Percentiles rank a stretch among this genome's conserved stretches.
phyloP scores from a whole-genome alignment of 2,797 vertebrate genomes.

The Caiman crocodilus region DNA sequence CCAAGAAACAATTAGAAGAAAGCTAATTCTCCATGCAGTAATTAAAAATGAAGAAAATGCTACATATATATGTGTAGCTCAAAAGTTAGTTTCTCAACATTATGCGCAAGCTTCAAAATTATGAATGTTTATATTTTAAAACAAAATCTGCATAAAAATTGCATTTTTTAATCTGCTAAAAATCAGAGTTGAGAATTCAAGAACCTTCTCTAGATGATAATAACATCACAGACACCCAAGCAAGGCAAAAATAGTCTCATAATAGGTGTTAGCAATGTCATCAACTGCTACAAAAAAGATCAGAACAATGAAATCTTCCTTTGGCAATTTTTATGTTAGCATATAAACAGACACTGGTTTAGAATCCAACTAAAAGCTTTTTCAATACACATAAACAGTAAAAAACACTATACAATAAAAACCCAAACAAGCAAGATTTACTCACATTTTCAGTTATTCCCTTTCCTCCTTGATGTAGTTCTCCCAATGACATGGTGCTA shows the following conservation, averaged over 20 bases:
- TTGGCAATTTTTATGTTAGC: background rate
- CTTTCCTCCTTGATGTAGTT: constrained; percentile 44
- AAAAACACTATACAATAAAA: background rate
- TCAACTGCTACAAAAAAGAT: background rate
- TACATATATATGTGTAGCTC: background rate
- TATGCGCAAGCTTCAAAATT: background rate
- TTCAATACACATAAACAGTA: background rate
- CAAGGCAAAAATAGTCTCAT: background rate
- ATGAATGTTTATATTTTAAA: background rate
- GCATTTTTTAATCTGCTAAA: background rate
- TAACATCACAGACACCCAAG: background rate
- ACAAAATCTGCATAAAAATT: background rate
- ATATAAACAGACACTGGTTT: background rate
- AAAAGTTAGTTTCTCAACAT: background rate
- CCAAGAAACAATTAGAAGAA: background rate
- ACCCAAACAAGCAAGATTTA: constrained; percentile 41
- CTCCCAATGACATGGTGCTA: constrained; percentile 24
- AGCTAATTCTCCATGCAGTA: background rate
- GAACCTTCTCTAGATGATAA: background rate
- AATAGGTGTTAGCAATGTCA: background rate
- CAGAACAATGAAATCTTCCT: background rate
- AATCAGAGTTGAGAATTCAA: background rate
- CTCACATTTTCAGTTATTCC: constrained; percentile 43
- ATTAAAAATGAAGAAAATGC: background rate
- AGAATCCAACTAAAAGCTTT: background rate